Conservation (phyloP, 2,797 vertebrate genomes). For the Onychomys arenicola region DNA sequence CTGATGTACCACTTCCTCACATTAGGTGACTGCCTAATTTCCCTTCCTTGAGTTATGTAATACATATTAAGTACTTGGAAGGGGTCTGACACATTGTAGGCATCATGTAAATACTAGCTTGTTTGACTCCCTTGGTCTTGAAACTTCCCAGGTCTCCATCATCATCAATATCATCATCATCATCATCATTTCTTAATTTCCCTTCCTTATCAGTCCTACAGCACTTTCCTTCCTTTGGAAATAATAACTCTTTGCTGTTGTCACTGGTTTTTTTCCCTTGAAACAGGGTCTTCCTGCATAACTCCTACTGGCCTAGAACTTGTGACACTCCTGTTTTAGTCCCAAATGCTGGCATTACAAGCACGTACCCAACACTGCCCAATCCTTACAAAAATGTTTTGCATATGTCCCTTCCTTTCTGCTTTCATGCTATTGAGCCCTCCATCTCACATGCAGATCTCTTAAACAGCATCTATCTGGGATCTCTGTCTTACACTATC, state of each 20-base stretch:
- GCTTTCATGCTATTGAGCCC: neutral
- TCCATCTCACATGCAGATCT: neutral
- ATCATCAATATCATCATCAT: too few relatives aligned
- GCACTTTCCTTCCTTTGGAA: conserved; percentile 1
- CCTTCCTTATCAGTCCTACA: neutral
- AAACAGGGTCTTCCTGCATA: neutral
- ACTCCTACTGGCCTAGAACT: too few relatives aligned
- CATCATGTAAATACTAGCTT: neutral
- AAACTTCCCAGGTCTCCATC: neutral
- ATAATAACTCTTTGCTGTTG: neutral
- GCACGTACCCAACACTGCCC: neutral
- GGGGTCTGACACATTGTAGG: neutral
- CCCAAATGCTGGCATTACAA: neutral
- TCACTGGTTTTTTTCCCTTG: neutral
- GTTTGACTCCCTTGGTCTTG: neutral
- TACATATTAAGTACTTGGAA: neutral
- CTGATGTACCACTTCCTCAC: neutral
- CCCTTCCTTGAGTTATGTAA: neutral
- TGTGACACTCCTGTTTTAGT: neutral
- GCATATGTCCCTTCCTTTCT: neutral
- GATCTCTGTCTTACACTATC: neutral
- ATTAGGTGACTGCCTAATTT: neutral
- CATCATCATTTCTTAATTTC: neutral
- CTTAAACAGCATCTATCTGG: too few relatives aligned
- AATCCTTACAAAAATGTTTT: neutral